Conservation (phyloP, 2,888 invertebrate species). For the Drosophila falleni region DNA sequence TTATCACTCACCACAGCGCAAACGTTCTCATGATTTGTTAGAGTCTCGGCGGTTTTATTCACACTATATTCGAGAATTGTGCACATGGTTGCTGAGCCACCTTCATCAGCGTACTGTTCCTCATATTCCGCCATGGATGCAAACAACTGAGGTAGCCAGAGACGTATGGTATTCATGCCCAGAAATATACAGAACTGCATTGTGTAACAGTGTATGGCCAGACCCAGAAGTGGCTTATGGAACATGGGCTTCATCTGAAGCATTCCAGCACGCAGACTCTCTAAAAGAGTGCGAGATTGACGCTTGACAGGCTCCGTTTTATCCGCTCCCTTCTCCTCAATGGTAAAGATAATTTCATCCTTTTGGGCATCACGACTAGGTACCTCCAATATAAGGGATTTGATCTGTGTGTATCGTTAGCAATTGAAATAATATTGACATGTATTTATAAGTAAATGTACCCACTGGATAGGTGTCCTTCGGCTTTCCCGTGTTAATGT, state of each 20-base stretch:
- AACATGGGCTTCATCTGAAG: constrained; percentile 89
- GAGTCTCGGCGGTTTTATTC: constrained; percentile 77
- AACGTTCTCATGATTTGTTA: constrained; percentile 55
- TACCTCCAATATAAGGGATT: constrained; percentile 75
- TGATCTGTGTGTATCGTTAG: constrained; percentile 63
- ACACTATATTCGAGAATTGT: constrained; percentile 83
- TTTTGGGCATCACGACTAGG: constrained; percentile 66
- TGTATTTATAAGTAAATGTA: background rate
- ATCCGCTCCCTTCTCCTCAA: constrained; percentile 60
- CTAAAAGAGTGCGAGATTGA: constrained; percentile 54
- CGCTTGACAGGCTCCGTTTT: constrained; percentile 7
- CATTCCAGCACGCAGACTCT: constrained; percentile 87
- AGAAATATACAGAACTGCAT: constrained; percentile 89
- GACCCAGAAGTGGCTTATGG: constrained; percentile 87
- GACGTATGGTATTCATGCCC: constrained; percentile 91
- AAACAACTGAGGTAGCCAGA: constrained; percentile 95
- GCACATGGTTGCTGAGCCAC: constrained; percentile 77
- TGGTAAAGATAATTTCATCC: constrained; percentile 70
- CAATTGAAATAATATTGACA: background rate
- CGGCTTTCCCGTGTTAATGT: constrained; percentile 88
- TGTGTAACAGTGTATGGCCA: constrained; percentile 88
- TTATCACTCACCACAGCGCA: constrained; percentile 82
- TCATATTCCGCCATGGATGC: constrained; percentile 88
- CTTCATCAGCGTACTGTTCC: constrained; percentile 61
- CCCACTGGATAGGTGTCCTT: constrained; percentile 89